These are phyloP conservation scores for Paraplagusia blochii DNA, from an alignment of 2,113 vertebrate species.

Conservation along the genomic window DNA sequence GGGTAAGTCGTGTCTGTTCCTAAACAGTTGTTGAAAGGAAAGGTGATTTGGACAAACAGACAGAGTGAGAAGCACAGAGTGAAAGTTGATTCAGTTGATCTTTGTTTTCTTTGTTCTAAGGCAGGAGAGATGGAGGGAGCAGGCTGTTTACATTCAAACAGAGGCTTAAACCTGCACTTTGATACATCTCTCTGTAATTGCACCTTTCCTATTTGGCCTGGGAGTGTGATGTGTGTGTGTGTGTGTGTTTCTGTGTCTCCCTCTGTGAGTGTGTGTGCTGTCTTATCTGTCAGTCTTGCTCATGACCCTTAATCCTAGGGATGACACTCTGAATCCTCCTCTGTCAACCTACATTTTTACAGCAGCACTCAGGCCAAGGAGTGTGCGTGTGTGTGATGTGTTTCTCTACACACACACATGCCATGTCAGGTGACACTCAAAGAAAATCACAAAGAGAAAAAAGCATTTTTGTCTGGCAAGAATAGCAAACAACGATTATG, in stretches of 20 bases:
- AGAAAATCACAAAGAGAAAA: slow-evolving; percentile 60
- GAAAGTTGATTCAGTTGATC: slow-evolving; percentile 52
- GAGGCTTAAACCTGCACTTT: slow-evolving; percentile 59
- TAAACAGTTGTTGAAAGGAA: too few relatives aligned
- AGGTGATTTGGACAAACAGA: background rate
- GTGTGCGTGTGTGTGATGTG: slow-evolving; percentile 53
- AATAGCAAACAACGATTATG: slow-evolving; percentile 69
- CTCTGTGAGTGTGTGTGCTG: slow-evolving; percentile 58
- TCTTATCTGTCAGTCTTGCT: slow-evolving; percentile 73
- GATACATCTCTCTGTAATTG: slow-evolving; percentile 74
- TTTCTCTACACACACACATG: slow-evolving; percentile 1
- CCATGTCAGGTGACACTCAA: slow-evolving; percentile 55
- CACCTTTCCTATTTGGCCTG: slow-evolving; percentile 46
- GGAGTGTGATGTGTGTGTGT: slow-evolving; percentile 30
- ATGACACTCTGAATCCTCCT: slow-evolving; percentile 71
- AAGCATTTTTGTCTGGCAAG: slow-evolving; percentile 71
- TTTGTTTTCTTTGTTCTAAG: slow-evolving; percentile 29
- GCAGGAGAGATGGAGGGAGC: slow-evolving; percentile 33
- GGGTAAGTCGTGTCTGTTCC: too few relatives aligned
- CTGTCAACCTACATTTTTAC: slow-evolving; percentile 67
- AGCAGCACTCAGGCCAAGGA: slow-evolving; percentile 63
- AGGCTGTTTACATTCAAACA: slow-evolving; percentile 54
- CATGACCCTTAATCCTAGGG: slow-evolving; percentile 73
- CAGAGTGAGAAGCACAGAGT: slow-evolving; percentile 26
- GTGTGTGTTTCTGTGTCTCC: too few relatives aligned